These are phyloP conservation scores for Herpetotheres cachinnans DNA, from an alignment of 2,113 vertebrate species.

Conservation along the genomic window DNA sequence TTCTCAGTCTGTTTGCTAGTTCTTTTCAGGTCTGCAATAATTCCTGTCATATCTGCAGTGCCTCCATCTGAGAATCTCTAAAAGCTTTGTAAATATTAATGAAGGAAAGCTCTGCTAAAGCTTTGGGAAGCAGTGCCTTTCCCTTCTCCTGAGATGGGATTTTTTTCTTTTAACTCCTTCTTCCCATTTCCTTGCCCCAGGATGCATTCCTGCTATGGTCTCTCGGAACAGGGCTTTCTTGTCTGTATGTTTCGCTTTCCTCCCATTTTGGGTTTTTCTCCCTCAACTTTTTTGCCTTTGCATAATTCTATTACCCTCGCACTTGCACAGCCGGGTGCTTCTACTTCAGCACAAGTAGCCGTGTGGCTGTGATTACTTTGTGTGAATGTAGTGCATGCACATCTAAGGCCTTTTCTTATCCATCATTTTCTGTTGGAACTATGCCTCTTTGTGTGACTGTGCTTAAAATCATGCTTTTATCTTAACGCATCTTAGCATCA, in stretches of 20 bases:
- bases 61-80: constrained; percentile 44
- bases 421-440: not conserved
- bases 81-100: constrained; percentile 69
- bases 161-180: constrained; percentile 28
- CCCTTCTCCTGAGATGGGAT: not conserved
- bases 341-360: not conserved
- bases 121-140: constrained; percentile 25
- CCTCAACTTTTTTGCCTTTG: not conserved
- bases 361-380: not conserved
- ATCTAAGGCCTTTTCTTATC: not conserved
- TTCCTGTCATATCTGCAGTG: constrained; percentile 43
- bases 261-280: not conserved
- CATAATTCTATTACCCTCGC: not conserved
- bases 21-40: constrained; percentile 51
- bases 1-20: constrained; percentile 30
- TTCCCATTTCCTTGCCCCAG: not conserved
- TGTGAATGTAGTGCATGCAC: not conserved
- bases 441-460: not conserved
- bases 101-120: constrained; percentile 46
- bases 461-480: not conserved
- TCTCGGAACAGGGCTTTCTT: not conserved
- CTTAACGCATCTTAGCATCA: not conserved
- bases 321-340: not conserved
- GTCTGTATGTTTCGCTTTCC: not conserved
- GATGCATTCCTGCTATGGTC: not conserved